Evolutionary conservation across 2,888 invertebrate genomes (phyloP), one percentile per base, ranked within the genome.

Genomic region (Pristionchus maxplancki): DNA sequence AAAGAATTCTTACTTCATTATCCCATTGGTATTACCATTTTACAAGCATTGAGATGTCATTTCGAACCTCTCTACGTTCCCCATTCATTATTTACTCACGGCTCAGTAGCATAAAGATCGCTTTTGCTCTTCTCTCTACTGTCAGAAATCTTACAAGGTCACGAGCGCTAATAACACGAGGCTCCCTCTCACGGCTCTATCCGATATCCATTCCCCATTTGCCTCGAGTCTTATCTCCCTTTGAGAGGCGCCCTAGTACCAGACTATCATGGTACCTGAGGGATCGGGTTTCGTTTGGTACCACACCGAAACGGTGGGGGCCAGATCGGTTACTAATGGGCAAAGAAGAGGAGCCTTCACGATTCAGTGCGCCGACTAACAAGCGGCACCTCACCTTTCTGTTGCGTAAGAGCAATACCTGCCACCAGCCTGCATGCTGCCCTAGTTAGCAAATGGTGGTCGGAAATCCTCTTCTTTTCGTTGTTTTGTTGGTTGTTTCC

Each of bases 301-400:
- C 15, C 11, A 17, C 20, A 44, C 78, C 78, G 17, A 37, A 71
- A 44, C 78, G n/a, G 34, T 5, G 2, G 8, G n/a, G 78, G 78
- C 71, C 34, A 78, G 78, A 44, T 78, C n/a, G 44, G 40, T 78
- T 78, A 78, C 78, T 78, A 78, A 78, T 78, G n/a, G 78, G 58
- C 58, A 74, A 44, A 44, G 44, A 6, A 44, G n/a, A n/a, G 78
- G 37, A 44, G 78, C 78, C 78, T 78, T 78, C 78, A 78, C 44
- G 78, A 44, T 13, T 78, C 78, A 78, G 78, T 78, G 78, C 78
- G 44, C 28, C n/a, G 28, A 78, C 78, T 78, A 78, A 78, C 78
- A 78, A 78, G 44, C 78, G 78, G 28, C 34, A 28, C 78, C 40
- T 37, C 74, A 24, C 71, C 71, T 78, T 74, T 74, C 44, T n/a